Percentiles rank a stretch among this genome's conserved stretches.
phyloP scores from a whole-genome alignment of 1,140 invertebrate species.

The Paraescarpia echinospica region DNA sequence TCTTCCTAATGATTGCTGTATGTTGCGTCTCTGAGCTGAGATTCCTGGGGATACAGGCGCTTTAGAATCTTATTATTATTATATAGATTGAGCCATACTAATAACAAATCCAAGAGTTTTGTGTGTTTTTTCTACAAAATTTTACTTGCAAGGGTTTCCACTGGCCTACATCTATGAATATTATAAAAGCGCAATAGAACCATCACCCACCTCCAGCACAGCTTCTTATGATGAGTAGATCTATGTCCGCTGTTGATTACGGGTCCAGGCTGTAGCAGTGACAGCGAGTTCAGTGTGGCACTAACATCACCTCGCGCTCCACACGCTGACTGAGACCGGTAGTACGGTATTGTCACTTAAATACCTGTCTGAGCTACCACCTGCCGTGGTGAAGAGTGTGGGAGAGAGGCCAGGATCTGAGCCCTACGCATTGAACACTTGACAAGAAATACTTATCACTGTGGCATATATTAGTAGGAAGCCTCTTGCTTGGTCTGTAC shows the following conservation, averaged over 20 bases:
- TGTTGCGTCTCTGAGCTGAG: too few relatives aligned
- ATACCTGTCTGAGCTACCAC: not conserved
- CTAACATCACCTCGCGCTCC: not conserved
- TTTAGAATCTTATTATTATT: too few relatives aligned
- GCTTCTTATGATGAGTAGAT: not conserved
- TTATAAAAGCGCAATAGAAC: not conserved
- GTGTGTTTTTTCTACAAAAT: too few relatives aligned
- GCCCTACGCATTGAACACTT: not conserved
- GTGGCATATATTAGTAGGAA: not conserved
- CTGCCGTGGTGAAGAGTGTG: not conserved
- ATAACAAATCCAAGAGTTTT: too few relatives aligned
- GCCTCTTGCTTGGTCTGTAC: not conserved
- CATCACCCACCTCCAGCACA: not conserved
- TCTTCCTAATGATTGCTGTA: too few relatives aligned
- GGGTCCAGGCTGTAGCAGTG: not conserved
- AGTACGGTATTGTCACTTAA: not conserved
- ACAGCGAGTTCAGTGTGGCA: not conserved
- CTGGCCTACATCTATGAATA: too few relatives aligned
- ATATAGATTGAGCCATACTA: too few relatives aligned
- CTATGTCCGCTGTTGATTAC: not conserved
- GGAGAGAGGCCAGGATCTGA: not conserved
- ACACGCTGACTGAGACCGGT: not conserved
- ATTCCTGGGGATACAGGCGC: too few relatives aligned
- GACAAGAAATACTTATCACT: not conserved
- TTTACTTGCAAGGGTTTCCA: too few relatives aligned